A percentile compares a stretch with the other conserved stretches of the same genome.
These are phyloP conservation scores for Distichodus sexfasciatus DNA, from an alignment of 2,797 vertebrate species.

Conservation along the genomic window DNA sequence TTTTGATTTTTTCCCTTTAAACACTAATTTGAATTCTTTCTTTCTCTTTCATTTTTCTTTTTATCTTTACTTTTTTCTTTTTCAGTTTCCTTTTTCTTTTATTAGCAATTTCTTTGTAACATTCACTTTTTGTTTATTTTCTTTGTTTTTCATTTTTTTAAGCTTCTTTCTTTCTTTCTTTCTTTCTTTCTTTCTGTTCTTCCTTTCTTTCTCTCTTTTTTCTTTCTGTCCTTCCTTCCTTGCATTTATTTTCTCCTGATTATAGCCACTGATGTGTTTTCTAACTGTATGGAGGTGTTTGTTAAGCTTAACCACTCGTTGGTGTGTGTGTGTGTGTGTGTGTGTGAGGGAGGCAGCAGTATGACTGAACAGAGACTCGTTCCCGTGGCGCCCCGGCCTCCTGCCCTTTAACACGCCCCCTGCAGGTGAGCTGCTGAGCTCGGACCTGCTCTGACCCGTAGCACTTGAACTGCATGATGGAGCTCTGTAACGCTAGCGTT, in stretches of 20 bases:
- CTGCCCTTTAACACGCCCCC: slow-evolving; percentile 49
- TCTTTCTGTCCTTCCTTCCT: neutral
- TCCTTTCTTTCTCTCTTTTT: neutral
- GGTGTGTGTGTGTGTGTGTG: too few species aligned
- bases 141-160: too few species aligned
- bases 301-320: slow-evolving; percentile 68
- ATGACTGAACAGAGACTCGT: slow-evolving; percentile 72
- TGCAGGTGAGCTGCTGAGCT: slow-evolving; percentile 34
- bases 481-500: slow-evolving; percentile 69
- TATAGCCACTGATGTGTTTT: slow-evolving; percentile 22
- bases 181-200: neutral
- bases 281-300: slow-evolving; percentile 1
- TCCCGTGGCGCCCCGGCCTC: slow-evolving; percentile 20
- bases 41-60: neutral
- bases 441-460: slow-evolving; percentile 67
- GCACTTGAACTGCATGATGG: slow-evolving; percentile 78
- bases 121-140: too few species aligned
- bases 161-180: too few species aligned
- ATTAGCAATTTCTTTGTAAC: too few species aligned
- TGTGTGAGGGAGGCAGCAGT: slow-evolving; percentile 65
- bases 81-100: neutral
- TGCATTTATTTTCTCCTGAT: neutral
- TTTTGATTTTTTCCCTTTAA: neutral
- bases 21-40: neutral
- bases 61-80: neutral